A percentile compares a stretch with the other conserved stretches of the same genome.
phyloP scores from a whole-genome alignment of 2,113 vertebrate genomes.

The Thamnaconus septentrionalis region DNA sequence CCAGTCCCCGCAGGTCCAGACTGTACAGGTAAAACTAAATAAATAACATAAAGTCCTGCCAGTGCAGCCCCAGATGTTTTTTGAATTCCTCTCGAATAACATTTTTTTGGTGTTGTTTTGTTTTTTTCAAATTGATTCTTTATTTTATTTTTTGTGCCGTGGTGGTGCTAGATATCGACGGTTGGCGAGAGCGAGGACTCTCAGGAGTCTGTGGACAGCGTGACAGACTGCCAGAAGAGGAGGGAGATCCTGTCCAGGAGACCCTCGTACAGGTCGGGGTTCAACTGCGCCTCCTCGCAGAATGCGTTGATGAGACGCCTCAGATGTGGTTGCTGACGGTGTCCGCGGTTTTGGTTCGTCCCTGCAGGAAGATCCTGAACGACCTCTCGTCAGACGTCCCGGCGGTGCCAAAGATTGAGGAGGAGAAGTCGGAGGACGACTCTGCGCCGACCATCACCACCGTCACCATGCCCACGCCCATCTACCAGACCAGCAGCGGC shows the following conservation, averaged over 20 bases:
- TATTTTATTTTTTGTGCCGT: too few species aligned
- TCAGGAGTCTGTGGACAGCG: conserved; percentile 97
- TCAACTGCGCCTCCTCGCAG: too few species aligned
- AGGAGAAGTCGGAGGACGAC: conserved; percentile 98
- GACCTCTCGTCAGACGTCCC: conserved; percentile 96
- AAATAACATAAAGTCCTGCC: too few species aligned
- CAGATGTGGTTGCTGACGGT: neutral
- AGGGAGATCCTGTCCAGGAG: conserved; percentile 96
- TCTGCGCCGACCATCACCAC: conserved; percentile 92
- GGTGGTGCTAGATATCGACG: conserved; percentile 86
- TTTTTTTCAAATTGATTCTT: neutral
- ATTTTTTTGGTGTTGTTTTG: neutral
- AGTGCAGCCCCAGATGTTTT: too few species aligned
- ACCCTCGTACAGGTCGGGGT: conserved; percentile 91
- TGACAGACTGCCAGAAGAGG: conserved; percentile 96
- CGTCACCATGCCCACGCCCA: conserved; percentile 96
- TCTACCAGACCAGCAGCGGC: conserved; percentile 98
- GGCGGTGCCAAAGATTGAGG: conserved; percentile 94
- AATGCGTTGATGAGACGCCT: neutral
- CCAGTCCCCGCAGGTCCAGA: conserved; percentile 96
- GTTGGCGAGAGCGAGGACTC: conserved; percentile 98
- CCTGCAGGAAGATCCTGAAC: conserved; percentile 94
- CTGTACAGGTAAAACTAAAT: conserved; percentile 86
- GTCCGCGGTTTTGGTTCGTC: neutral
- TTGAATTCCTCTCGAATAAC: too few species aligned